These are phyloP conservation scores for Norana najaformis DNA, from an alignment of 2,888 invertebrate species.

Conservation along the genomic window DNA sequence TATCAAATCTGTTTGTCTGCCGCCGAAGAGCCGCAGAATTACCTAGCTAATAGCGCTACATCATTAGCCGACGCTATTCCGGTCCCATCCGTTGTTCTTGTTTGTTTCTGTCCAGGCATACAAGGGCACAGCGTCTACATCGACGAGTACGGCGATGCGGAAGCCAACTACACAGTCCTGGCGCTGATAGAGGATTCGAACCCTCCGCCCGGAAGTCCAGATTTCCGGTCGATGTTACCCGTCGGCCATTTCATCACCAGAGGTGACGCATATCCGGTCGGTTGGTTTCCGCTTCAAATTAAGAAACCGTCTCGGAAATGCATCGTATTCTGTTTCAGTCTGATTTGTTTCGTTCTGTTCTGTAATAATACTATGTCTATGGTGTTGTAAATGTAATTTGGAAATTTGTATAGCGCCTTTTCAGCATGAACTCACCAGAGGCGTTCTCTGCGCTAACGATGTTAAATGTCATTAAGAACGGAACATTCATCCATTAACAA, in stretches of 20 bases:
- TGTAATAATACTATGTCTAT: no score
- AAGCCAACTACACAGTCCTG: slow-evolving; percentile 87
- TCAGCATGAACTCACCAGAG: no score
- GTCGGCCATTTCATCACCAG: slow-evolving; percentile 49
- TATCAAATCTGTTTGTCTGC: no score
- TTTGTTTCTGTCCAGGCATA: slow-evolving; percentile 72
- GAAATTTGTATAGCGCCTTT: no score
- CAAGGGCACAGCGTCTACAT: slow-evolving; percentile 89
- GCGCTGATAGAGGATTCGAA: slow-evolving; percentile 65
- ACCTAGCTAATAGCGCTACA: neutral
- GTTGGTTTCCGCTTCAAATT: neutral
- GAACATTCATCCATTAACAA: no score
- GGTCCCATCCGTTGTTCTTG: neutral
- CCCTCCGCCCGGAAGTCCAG: neutral
- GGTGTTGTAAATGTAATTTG: no score
- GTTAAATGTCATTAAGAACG: no score
- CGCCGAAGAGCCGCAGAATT: no score
- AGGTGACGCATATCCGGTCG: slow-evolving; percentile 24
- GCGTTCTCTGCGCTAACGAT: no score
- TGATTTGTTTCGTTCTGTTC: no score
- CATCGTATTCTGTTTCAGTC: no score
- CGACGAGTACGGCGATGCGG: slow-evolving; percentile 84
- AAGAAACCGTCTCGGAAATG: neutral
- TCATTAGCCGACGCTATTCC: neutral
- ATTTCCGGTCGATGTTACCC: slow-evolving; percentile 43